phyloP scores from a whole-genome alignment of 2,113 vertebrate species.

The Phainopepla nitens region DNA sequence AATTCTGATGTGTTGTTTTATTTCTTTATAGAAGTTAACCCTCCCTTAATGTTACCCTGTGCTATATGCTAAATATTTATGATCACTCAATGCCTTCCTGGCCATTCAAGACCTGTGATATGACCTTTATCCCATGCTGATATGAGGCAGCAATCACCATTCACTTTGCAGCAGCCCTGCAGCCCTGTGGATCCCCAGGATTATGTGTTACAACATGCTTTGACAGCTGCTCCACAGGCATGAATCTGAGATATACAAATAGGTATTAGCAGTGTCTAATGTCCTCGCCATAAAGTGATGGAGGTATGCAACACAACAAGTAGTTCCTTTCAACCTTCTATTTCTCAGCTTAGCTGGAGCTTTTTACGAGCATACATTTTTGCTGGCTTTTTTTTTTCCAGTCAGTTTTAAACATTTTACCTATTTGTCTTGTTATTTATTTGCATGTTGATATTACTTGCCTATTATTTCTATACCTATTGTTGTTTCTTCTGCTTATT shows the following conservation, averaged over 20 bases:
- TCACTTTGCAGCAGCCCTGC: not conserved
- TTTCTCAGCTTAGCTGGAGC: not conserved
- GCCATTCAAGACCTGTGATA: not conserved
- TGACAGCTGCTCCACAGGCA: not conserved
- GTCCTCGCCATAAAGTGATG: not conserved
- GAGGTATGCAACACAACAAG: accelerated
- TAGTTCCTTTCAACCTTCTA: not conserved
- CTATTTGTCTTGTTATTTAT: not conserved
- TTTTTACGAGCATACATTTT: not conserved
- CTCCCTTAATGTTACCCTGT: not conserved
- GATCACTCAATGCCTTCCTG: not conserved
- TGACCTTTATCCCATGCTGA: not conserved
- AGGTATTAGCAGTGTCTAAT: not conserved
- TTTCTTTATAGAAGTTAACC: not conserved
- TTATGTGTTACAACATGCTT: not conserved
- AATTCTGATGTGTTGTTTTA: not conserved
- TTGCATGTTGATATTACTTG: not conserved
- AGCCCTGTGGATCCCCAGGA: not conserved
- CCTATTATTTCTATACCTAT: not conserved
- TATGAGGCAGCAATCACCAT: not conserved
- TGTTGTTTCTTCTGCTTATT: not conserved
- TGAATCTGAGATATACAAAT: not conserved
- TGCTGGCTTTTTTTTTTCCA: not conserved
- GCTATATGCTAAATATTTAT: not conserved
- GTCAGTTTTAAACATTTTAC: not conserved